A percentile compares a stretch with the other conserved stretches of the same genome.
Evolutionary conservation across 2,113 vertebrate species (phyloP).

Genomic region (Gulo gulo): DNA sequence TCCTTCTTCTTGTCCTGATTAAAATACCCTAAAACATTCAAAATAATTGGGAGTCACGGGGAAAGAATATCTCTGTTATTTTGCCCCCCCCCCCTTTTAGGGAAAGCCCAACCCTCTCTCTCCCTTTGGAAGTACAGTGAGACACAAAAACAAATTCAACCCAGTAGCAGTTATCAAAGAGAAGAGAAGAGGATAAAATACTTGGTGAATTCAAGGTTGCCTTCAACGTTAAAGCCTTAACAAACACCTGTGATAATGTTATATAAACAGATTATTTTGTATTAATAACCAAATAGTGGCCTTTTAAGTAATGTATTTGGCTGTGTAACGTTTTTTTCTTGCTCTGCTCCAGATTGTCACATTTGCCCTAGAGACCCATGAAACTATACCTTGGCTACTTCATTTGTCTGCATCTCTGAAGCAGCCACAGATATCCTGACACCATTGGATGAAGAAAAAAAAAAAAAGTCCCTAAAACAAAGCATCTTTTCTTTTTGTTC

Average conservation of each 20-base stretch:
- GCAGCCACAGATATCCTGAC: not conserved
- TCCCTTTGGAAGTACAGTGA: not conserved
- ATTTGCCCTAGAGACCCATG: constrained; percentile 28
- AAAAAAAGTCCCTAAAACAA: constrained; percentile 37
- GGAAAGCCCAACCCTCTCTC: not conserved
- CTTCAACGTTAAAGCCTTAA: not conserved
- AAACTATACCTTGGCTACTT: not conserved
- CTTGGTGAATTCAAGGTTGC: not conserved
- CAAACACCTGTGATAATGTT: not conserved
- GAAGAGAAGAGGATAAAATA: not conserved
- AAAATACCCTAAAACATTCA: not conserved
- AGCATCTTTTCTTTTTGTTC: not conserved
- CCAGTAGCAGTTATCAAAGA: not conserved
- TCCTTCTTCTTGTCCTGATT: not conserved
- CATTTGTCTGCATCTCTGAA: not conserved
- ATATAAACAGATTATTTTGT: not conserved
- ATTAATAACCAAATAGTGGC: not conserved
- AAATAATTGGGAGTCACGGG: not conserved
- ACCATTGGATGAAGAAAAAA: not conserved
- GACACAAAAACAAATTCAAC: not conserved
- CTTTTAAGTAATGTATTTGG: constrained; percentile 71
- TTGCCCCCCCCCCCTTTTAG: not conserved
- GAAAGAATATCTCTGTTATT: not conserved
- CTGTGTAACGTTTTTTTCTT: constrained; percentile 41
- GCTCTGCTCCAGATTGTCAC: constrained; percentile 1